A percentile compares a stretch with the other conserved stretches of the same genome.
Evolutionary conservation across 2,888 invertebrate genomes (phyloP).

Genomic region (Thymelicus acteon): DNA sequence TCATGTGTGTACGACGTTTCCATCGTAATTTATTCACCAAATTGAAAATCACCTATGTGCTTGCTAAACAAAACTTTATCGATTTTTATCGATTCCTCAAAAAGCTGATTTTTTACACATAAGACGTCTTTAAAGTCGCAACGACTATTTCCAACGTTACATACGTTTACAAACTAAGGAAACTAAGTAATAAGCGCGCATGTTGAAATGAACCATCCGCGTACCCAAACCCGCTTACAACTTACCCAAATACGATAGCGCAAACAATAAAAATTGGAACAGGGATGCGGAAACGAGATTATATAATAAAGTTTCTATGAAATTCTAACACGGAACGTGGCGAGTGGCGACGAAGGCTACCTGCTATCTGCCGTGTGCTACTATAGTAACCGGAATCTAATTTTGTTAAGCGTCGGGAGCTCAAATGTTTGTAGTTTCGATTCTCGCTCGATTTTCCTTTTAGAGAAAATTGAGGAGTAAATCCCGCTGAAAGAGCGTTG

Average conservation of each 20-base stretch:
- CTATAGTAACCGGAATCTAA: conserved; percentile 44
- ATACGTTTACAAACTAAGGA: too few species aligned
- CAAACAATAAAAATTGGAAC: conserved; percentile 33
- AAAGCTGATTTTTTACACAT: too few species aligned
- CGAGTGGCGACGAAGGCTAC: conserved; percentile 20
- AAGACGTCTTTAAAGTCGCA: too few species aligned
- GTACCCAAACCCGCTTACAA: neutral
- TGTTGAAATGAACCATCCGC: neutral
- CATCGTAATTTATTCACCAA: too few species aligned
- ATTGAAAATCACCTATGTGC: too few species aligned
- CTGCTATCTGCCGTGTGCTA: conserved; percentile 4
- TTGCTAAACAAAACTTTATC: too few species aligned
- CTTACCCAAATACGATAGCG: conserved; percentile 17
- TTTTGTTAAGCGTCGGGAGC: conserved; percentile 45
- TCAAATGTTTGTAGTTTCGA: conserved; percentile 45
- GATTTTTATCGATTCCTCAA: too few species aligned
- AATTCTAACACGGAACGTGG: conserved; percentile 30
- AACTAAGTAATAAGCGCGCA: too few species aligned
- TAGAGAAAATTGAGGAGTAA: conserved; percentile 30
- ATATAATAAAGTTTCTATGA: conserved; percentile 37
- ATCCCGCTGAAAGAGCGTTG: neutral
- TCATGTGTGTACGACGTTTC: too few species aligned
- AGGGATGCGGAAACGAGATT: conserved; percentile 26
- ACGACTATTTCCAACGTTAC: too few species aligned
- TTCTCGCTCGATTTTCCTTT: conserved; percentile 44